Evolutionary conservation across 2,888 invertebrate species (phyloP).

Genomic region (Alviniconcha strummeri): DNA sequence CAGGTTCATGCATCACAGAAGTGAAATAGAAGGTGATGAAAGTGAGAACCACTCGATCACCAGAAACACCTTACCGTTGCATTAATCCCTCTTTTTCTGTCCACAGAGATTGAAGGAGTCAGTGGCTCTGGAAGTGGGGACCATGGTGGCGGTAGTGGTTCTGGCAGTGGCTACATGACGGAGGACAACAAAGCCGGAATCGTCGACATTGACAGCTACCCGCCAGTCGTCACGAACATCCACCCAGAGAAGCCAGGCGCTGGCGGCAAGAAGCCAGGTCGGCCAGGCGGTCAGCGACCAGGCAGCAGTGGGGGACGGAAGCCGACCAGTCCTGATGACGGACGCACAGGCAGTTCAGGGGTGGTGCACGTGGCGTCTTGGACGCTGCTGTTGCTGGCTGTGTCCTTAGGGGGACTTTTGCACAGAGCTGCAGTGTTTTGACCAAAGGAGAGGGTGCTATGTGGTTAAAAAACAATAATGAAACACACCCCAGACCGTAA

Average conservation of each 20-base stretch:
- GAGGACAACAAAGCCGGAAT: constrained; percentile 42
- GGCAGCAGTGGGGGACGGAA: constrained; percentile 16
- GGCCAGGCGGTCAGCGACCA: constrained; percentile 25
- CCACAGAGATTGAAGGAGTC: constrained; percentile 44
- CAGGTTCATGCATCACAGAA: too few relatives aligned
- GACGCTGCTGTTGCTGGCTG: background rate
- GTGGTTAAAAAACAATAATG: background rate
- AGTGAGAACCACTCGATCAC: too few relatives aligned
- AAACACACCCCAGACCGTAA: background rate
- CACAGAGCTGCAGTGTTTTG: background rate
- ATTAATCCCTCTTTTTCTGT: background rate
- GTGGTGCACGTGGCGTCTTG: background rate
- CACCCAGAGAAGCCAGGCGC: background rate
- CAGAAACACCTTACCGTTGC: too few relatives aligned
- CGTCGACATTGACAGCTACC: constrained; percentile 33
- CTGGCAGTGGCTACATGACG: constrained; percentile 46
- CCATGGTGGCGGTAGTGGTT: constrained; percentile 47
- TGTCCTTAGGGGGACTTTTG: background rate
- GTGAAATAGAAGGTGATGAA: too few relatives aligned
- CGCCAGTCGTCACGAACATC: constrained; percentile 10
- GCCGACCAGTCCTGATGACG: background rate
- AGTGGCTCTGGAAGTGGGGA: constrained; percentile 44
- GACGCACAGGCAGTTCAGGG: background rate
- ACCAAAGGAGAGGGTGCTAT: too few relatives aligned
- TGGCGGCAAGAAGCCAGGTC: background rate